Evolutionary conservation across 2,888 invertebrate species (phyloP).

Genomic region (Tetranychus piercei): DNA sequence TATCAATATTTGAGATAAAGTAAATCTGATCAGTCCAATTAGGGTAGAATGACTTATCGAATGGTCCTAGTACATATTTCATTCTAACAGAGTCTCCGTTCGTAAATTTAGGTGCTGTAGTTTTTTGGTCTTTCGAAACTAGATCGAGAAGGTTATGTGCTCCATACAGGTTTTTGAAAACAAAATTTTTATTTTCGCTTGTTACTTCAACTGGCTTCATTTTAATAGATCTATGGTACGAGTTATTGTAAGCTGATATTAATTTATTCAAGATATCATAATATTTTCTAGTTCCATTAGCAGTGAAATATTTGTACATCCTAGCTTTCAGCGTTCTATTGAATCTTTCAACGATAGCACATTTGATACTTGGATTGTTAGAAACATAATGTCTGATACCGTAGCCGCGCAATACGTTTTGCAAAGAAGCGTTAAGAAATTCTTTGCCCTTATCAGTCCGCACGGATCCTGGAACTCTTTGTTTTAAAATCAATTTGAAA

Average conservation of each 20-base stretch:
- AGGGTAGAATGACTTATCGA: not conserved
- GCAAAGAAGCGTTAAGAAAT: slow-evolving; percentile 24
- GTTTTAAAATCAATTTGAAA: slow-evolving; percentile 20
- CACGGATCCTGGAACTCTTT: slow-evolving; percentile 22
- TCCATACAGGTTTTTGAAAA: slow-evolving; percentile 1
- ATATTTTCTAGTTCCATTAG: not conserved
- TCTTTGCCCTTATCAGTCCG: slow-evolving; percentile 27
- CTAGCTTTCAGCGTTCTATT: slow-evolving; percentile 30
- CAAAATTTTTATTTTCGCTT: not conserved
- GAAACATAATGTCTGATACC: slow-evolving; percentile 27
- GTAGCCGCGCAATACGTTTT: slow-evolving; percentile 22
- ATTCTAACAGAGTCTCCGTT: too few species aligned
- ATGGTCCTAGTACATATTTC: too few species aligned
- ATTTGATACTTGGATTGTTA: slow-evolving; percentile 29
- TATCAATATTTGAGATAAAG: not conserved
- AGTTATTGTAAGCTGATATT: slow-evolving; percentile 4
- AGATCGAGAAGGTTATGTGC: not conserved
- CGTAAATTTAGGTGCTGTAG: too few species aligned
- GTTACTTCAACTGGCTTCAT: slow-evolving; percentile 5
- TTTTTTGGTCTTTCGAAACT: not conserved
- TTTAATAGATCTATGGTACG: not conserved
- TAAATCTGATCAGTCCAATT: slow-evolving; percentile 11
- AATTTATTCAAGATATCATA: not conserved
- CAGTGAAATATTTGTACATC: slow-evolving; percentile 23
- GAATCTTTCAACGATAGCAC: slow-evolving; percentile 30